These are phyloP conservation scores for Drosophila suboccidentalis DNA, from an alignment of 2,888 invertebrate genomes.

Conservation along the genomic window DNA sequence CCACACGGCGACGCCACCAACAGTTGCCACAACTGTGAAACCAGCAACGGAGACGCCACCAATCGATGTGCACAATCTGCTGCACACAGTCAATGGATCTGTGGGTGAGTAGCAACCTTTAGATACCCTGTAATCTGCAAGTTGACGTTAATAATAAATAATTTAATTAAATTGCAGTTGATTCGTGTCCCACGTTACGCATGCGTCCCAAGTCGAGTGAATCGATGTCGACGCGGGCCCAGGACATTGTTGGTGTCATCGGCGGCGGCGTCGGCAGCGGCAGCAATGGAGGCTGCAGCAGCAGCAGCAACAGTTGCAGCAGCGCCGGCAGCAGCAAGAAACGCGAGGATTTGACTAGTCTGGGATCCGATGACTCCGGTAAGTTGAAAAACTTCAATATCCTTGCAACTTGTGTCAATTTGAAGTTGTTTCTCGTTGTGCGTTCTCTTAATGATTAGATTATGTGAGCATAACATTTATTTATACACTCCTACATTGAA, in stretches of 20 bases:
- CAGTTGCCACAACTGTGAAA: conserved; percentile 22
- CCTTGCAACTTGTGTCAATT: conserved; percentile 6
- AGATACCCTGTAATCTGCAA: background rate
- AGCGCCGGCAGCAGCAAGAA: conserved; percentile 80
- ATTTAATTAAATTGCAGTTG: conserved; percentile 48
- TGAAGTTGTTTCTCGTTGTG: conserved; percentile 15
- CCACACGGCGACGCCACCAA: conserved; percentile 25
- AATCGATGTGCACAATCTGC: conserved; percentile 20
- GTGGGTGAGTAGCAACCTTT: conserved; percentile 52
- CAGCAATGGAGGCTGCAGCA: conserved; percentile 59
- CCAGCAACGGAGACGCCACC: conserved; percentile 9
- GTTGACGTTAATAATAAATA: background rate
- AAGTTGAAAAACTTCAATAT: conserved; percentile 13
- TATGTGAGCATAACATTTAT: conserved; percentile 22
- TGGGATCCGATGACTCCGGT: conserved; percentile 88
- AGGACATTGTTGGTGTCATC: conserved; percentile 49
- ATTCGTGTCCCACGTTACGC: conserved; percentile 75
- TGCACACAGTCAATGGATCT: conserved; percentile 40
- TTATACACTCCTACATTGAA: conserved; percentile 8
- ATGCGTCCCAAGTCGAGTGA: conserved; percentile 78
- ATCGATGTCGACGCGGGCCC: conserved; percentile 46
- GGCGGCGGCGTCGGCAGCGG: conserved; percentile 49
- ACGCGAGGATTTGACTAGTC: conserved; percentile 87
- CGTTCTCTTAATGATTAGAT: conserved; percentile 9
- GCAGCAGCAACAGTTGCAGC: conserved; percentile 66